phyloP scores from a whole-genome alignment of 92 coral and sea anemone species.

The Epizoanthus scotinus region DNA sequence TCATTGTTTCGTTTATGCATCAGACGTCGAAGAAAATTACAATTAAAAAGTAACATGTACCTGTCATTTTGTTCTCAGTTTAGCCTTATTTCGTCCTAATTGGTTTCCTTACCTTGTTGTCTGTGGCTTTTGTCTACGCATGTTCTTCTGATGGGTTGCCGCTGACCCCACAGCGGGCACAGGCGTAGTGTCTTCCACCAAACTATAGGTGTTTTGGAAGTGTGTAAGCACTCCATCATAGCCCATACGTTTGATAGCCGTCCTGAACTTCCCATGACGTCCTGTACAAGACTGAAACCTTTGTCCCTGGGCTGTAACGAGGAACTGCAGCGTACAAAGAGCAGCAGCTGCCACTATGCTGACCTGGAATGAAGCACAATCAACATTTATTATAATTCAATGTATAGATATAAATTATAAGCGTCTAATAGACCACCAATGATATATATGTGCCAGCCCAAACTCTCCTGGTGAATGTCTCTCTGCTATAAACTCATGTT shows the following conservation, averaged over 20 bases:
- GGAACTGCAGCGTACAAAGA: not conserved
- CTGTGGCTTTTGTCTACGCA: not conserved
- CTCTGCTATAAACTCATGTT: no score
- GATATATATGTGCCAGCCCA: no score
- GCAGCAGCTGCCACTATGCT: not conserved
- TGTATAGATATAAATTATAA: not conserved
- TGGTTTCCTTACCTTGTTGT: not conserved
- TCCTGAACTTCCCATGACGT: not conserved
- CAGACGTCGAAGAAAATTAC: no score
- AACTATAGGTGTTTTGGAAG: not conserved
- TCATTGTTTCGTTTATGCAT: no score
- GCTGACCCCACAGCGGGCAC: not conserved
- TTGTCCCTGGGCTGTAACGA: not conserved
- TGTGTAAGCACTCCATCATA: slow-evolving; percentile 2
- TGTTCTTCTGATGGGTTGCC: not conserved
- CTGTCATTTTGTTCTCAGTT: no score
- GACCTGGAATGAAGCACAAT: not conserved
- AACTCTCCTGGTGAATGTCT: no score
- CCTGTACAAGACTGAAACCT: not conserved
- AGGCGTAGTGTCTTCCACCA: not conserved
- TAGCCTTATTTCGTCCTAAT: no score
- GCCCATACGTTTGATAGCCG: not conserved
- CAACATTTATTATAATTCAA: not conserved
- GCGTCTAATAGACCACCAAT: no score
- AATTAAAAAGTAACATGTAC: no score